Evolutionary conservation across 2,797 vertebrate species (phyloP).

Genomic region (Enteromius trimaculatus): DNA sequence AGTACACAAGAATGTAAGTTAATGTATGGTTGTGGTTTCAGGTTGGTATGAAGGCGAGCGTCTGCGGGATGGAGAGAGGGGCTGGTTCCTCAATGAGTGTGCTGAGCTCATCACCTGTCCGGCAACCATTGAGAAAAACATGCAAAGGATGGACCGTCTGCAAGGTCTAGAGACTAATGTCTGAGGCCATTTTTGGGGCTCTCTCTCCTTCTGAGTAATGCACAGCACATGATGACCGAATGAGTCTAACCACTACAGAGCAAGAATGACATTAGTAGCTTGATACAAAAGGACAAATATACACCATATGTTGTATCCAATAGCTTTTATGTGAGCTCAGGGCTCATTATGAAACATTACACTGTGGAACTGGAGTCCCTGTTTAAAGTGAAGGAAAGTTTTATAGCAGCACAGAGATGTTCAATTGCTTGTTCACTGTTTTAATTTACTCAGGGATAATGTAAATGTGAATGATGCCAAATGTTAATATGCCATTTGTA

Average conservation of each 20-base stretch:
- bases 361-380: neutral
- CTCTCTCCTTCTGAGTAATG: neutral
- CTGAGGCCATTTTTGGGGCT: conserved; percentile 66
- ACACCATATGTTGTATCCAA: neutral
- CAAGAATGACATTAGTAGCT: neutral
- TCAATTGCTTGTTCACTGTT: conserved; percentile 27
- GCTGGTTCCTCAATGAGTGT: conserved; percentile 94
- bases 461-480: conserved; percentile 47
- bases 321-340: conserved; percentile 45
- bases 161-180: conserved; percentile 94
- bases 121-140: conserved; percentile 91
- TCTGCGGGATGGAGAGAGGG: conserved; percentile 88
- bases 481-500: conserved; percentile 70
- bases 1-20: neutral
- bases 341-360: neutral
- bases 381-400: conserved; percentile 32
- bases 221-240: neutral
- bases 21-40: conserved; percentile 61
- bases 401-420: neutral
- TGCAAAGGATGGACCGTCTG: conserved; percentile 95
- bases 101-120: conserved; percentile 89
- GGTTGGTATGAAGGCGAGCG: conserved; percentile 96
- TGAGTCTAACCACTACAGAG: conserved; percentile 4
- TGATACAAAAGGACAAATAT: neutral
- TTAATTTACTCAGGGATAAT: conserved; percentile 73